Conservation (phyloP, 2,888 invertebrate genomes). For the Trichogramma dendrolimi region DNA sequence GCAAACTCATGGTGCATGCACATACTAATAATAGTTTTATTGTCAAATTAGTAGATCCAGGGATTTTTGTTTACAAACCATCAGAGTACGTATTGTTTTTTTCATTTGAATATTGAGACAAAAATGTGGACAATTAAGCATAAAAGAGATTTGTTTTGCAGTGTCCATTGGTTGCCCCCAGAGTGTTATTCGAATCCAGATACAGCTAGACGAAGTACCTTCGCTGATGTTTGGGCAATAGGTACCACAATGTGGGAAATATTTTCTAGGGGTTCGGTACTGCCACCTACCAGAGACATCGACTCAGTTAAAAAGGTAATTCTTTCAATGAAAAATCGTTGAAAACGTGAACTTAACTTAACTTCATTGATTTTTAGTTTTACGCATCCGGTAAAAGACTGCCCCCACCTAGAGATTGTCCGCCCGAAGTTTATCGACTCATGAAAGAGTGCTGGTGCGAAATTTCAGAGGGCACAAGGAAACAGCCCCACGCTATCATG, state of each 20-base stretch:
- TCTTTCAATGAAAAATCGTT: not conserved
- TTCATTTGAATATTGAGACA: slow-evolving; percentile 11
- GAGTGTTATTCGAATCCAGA: slow-evolving; percentile 72
- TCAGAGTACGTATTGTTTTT: slow-evolving; percentile 58
- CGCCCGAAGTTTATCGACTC: slow-evolving; percentile 69
- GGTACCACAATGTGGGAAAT: slow-evolving; percentile 91
- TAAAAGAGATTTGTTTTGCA: slow-evolving; percentile 44
- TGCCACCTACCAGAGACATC: slow-evolving; percentile 44
- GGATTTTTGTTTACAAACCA: slow-evolving; percentile 55
- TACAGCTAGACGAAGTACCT: slow-evolving; percentile 63
- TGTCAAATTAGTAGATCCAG: slow-evolving; percentile 81
- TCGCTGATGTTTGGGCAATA: slow-evolving; percentile 87
- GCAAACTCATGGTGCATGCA: slow-evolving; percentile 73
- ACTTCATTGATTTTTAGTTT: slow-evolving; percentile 52
- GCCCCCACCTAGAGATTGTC: slow-evolving; percentile 67
- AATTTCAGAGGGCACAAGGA: slow-evolving; percentile 62
- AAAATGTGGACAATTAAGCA: not conserved
- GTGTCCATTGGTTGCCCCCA: slow-evolving; percentile 86
- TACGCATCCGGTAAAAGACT: slow-evolving; percentile 67
- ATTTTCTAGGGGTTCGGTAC: slow-evolving; percentile 69
- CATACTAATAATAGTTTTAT: slow-evolving; percentile 67
- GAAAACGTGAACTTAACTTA: not conserved
- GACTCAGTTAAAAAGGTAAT: slow-evolving; percentile 49
- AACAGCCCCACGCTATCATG: slow-evolving; percentile 81
- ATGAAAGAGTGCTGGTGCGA: slow-evolving; percentile 79